Evolutionary conservation across 23 tunicate species (phyloP).

Genomic region (Trididemnum miniatum): DNA sequence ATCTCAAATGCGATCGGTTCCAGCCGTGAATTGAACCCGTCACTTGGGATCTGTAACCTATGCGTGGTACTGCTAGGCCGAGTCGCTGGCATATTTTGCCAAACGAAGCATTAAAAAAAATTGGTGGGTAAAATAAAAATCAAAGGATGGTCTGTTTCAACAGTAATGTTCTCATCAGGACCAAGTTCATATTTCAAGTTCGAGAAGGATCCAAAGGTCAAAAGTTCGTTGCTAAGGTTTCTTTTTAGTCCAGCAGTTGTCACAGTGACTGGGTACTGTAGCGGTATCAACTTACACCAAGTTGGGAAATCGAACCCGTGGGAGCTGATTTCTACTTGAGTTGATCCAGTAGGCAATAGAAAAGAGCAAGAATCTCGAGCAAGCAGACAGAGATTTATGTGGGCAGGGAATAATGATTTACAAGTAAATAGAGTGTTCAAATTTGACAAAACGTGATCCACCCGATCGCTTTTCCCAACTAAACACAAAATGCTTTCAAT

Average conservation of each 20-base stretch:
- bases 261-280: constrained; percentile 49
- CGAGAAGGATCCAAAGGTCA: not conserved
- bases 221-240: constrained; percentile 26
- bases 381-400: constrained; percentile 13
- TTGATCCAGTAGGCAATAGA: constrained; percentile 21
- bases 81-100: no score
- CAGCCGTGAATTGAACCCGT: no score
- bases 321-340: not conserved
- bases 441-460: constrained; percentile 84
- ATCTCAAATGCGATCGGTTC: no score
- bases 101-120: not conserved
- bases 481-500: constrained; percentile 45
- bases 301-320: not conserved
- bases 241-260: constrained; percentile 59
- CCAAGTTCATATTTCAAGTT: not conserved
- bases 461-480: constrained; percentile 44
- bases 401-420: constrained; percentile 26
- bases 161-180: not conserved
- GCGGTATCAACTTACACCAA: constrained; percentile 43
- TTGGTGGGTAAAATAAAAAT: not conserved
- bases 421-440: constrained; percentile 53
- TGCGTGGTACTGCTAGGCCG: no score
- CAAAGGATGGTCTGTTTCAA: constrained; percentile 12
- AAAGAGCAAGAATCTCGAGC: constrained; percentile 3
- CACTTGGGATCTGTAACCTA: no score